phyloP scores from a whole-genome alignment of 2,113 vertebrate genomes.

The Seriola dumerili region DNA sequence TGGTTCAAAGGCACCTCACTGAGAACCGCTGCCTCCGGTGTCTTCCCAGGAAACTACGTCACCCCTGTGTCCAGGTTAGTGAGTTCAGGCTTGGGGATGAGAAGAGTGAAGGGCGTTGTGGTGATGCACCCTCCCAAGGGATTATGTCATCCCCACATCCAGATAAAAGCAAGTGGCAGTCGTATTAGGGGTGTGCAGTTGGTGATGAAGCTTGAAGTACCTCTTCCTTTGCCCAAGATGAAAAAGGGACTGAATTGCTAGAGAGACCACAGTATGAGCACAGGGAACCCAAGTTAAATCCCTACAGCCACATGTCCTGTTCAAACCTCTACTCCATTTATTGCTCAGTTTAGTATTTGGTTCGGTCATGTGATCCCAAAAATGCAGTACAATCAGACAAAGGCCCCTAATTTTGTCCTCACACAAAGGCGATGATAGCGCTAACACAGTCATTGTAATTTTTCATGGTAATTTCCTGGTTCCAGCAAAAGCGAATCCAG shows the following conservation, averaged over 20 bases:
- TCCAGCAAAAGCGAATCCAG: slow-evolving; percentile 23
- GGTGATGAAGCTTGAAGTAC: not conserved
- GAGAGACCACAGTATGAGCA: not conserved
- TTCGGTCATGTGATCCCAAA: not conserved
- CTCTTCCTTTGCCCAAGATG: not conserved
- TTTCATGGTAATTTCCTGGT: slow-evolving; percentile 18
- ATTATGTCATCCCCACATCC: not conserved
- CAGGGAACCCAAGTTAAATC: not conserved
- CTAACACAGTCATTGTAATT: slow-evolving; percentile 23
- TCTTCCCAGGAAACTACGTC: slow-evolving; percentile 98
- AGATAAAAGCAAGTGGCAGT: not conserved
- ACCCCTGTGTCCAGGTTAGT: slow-evolving; percentile 96
- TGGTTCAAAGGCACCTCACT: slow-evolving; percentile 99
- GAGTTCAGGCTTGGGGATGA: not conserved
- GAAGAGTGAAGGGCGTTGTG: not conserved
- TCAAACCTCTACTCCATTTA: not conserved
- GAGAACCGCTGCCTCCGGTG: slow-evolving; percentile 92
- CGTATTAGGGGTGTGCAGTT: not conserved
- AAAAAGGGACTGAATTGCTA: not conserved
- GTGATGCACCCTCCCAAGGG: not conserved
- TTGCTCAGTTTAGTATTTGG: not conserved
- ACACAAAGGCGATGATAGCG: not conserved
- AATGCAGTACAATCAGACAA: slow-evolving; percentile 13
- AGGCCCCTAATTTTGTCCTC: slow-evolving; percentile 19
- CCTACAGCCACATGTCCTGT: not conserved